phyloP scores from a whole-genome alignment of 2,113 vertebrate genomes.

The Psephotus haematonotus region DNA sequence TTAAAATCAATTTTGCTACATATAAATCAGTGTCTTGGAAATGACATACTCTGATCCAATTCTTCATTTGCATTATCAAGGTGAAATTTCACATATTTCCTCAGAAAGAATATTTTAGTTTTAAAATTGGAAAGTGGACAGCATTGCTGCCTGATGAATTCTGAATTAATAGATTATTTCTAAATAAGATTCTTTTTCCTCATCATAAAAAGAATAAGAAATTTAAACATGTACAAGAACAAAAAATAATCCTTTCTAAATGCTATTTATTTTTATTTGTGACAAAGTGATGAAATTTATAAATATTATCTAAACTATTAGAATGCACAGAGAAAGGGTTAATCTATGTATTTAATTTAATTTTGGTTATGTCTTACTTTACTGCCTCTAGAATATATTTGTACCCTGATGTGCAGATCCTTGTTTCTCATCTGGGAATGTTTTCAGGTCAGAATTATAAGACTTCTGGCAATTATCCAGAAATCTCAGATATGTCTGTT shows the following conservation, averaged over 20 bases:
- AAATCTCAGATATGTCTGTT: neutral
- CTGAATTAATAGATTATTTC: neutral
- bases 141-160: neutral
- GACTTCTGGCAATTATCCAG: neutral
- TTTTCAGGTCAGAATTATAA: neutral
- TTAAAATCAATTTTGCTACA: neutral
- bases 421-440: neutral
- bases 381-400: neutral
- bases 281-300: neutral
- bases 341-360: neutral
- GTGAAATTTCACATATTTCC: neutral
- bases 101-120: neutral
- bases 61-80: neutral
- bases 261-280: neutral
- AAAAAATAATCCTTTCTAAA: neutral
- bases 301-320: neutral
- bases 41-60: neutral
- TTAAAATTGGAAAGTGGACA: neutral
- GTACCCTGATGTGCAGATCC: neutral
- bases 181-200: neutral
- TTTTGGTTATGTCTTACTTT: neutral
- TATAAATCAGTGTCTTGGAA: neutral
- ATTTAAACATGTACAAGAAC: neutral
- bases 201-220: neutral
- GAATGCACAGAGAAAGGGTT: neutral